phyloP scores from a whole-genome alignment of 2,797 vertebrate genomes.

The Pogoniulus pusillus region DNA sequence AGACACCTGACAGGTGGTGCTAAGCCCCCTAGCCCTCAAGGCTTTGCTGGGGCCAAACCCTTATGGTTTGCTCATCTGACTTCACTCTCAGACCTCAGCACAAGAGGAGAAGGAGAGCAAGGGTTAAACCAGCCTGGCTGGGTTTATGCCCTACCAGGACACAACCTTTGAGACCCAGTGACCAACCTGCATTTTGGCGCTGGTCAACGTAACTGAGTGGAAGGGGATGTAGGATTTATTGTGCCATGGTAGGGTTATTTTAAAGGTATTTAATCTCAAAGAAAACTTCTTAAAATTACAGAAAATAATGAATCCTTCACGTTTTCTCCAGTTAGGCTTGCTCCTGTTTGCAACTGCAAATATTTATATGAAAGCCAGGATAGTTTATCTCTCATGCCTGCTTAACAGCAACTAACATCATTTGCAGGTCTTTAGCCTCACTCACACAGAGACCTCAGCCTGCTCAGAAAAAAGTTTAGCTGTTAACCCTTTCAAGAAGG shows the following conservation, averaged over 20 bases:
- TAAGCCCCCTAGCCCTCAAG: too few relatives aligned
- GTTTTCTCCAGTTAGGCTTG: constrained; percentile 21
- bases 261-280: neutral
- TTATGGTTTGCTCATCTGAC: too few relatives aligned
- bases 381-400: constrained; percentile 38
- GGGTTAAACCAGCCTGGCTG: too few relatives aligned
- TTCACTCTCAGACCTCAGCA: too few relatives aligned
- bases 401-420: neutral
- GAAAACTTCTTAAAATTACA: neutral
- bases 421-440: neutral
- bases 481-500: neutral
- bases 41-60: too few relatives aligned
- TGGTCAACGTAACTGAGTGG: neutral
- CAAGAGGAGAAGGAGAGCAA: too few relatives aligned
- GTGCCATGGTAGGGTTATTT: neutral
- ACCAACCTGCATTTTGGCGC: neutral
- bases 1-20: too few relatives aligned
- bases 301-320: neutral
- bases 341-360: constrained; percentile 30
- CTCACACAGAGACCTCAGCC: neutral
- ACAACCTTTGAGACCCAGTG: rapidly evolving
- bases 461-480: neutral
- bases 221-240: neutral
- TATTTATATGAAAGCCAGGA: constrained; percentile 30
- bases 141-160: too few relatives aligned